Percentiles rank a stretch among this genome's conserved stretches.
phyloP scores from a whole-genome alignment of 2,797 vertebrate species.

The Potorous gilbertii region DNA sequence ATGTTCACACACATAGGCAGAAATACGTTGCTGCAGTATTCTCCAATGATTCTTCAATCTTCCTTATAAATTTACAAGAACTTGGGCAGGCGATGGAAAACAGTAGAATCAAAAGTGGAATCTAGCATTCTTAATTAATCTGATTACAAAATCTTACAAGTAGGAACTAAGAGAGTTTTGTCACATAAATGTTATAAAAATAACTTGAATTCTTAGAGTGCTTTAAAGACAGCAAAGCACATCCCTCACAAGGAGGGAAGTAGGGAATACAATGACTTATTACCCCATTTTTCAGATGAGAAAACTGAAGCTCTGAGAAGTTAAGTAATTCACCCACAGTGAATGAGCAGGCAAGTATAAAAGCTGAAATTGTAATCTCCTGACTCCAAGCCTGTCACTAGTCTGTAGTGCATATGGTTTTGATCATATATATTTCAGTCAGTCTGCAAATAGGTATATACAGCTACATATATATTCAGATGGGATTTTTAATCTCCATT shows the following conservation, averaged over 20 bases:
- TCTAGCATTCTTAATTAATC: neutral
- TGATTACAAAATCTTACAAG: neutral
- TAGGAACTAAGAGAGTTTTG: neutral
- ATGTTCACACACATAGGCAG: neutral
- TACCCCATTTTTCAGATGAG: neutral
- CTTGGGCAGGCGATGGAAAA: conserved; percentile 23
- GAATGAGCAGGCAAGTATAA: too few relatives aligned
- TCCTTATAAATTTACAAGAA: conserved; percentile 4
- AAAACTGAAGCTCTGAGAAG: neutral
- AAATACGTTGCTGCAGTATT: neutral
- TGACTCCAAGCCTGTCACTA: neutral
- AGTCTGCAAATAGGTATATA: conserved; percentile 18
- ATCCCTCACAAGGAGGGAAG: neutral
- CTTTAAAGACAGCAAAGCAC: neutral
- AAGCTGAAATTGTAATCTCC: neutral
- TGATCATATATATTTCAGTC: neutral
- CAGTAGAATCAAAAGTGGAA: neutral
- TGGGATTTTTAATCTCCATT: neutral
- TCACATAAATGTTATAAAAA: neutral
- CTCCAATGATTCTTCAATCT: conserved; percentile 16
- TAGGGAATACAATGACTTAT: neutral
- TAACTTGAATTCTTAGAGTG: neutral
- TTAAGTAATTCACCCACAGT: too few relatives aligned
- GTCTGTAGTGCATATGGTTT: neutral
- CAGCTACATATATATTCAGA: neutral